Conservation (phyloP, 2,888 invertebrate genomes). For the Hypolimnas misippus region DNA sequence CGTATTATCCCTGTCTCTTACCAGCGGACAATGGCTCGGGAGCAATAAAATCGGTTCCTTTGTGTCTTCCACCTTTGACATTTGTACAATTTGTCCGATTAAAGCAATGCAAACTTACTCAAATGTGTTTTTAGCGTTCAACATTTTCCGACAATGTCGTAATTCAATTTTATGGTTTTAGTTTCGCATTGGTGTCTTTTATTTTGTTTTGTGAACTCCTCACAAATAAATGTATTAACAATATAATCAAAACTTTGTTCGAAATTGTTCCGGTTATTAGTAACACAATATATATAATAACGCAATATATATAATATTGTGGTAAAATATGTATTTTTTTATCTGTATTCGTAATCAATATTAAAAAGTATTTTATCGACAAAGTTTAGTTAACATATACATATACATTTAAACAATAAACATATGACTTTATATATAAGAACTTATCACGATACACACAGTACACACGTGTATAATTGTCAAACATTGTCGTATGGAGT, state of each 20-base stretch:
- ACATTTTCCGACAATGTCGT: constrained; percentile 12
- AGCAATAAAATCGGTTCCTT: constrained; percentile 38
- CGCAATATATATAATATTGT: too few relatives aligned
- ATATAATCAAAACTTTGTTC: background rate
- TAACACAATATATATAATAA: too few relatives aligned
- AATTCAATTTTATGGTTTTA: background rate
- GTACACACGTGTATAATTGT: too few relatives aligned
- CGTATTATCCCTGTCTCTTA: constrained; percentile 24
- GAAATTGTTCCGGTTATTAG: too few relatives aligned
- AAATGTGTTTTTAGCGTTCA: constrained; percentile 27
- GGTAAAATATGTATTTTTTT: too few relatives aligned
- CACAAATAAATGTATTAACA: background rate
- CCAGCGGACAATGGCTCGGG: constrained; percentile 29
- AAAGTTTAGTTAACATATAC: too few relatives aligned
- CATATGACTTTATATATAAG: too few relatives aligned
- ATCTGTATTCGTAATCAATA: too few relatives aligned
- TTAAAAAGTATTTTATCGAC: too few relatives aligned
- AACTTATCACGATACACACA: too few relatives aligned
- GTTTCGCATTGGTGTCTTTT: background rate
- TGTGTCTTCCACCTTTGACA: constrained; percentile 39
- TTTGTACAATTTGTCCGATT: constrained; percentile 41
- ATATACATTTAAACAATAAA: too few relatives aligned
- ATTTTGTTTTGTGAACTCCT: background rate
- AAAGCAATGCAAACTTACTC: constrained; percentile 32
- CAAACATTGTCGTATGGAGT: too few relatives aligned